A percentile compares a stretch with the other conserved stretches of the same genome.
These are phyloP conservation scores for Taeniopygia guttata DNA, from an alignment of 2,797 vertebrate species.

Conservation along the genomic window DNA sequence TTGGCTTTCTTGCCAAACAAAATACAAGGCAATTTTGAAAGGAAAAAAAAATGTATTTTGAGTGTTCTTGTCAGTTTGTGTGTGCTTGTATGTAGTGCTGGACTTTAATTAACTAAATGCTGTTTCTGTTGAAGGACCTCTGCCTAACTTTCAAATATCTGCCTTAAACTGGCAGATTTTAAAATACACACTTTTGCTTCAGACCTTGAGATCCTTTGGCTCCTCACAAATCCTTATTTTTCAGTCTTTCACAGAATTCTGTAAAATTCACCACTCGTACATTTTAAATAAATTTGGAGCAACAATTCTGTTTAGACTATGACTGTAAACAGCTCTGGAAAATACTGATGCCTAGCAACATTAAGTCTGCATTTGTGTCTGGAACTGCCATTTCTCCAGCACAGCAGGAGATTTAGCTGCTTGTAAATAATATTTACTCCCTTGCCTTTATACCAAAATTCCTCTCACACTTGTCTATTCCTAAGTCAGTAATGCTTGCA, in stretches of 20 bases:
- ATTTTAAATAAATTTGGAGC: neutral
- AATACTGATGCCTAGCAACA: neutral
- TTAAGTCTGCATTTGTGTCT: neutral
- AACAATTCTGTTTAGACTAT: neutral
- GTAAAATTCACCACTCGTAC: neutral
- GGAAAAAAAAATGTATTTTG: neutral
- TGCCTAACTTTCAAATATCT: neutral
- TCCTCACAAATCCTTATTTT: neutral
- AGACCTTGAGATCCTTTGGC: neutral
- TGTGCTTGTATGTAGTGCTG: accelerated
- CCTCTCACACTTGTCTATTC: accelerated
- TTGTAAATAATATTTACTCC: neutral
- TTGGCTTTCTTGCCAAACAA: neutral
- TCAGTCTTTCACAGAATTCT: neutral
- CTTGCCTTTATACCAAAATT: neutral
- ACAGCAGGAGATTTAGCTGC: neutral
- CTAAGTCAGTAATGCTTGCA: neutral
- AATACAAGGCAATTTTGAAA: neutral
- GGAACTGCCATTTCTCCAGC: neutral
- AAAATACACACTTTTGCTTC: neutral
- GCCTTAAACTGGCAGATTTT: neutral
- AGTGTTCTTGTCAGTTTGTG: neutral
- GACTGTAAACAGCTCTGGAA: neutral
- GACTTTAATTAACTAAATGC: neutral
- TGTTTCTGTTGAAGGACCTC: neutral